Percentiles rank a stretch among this genome's conserved stretches.
phyloP scores from a whole-genome alignment of 2,888 invertebrate species.

The Erebia palarica region DNA sequence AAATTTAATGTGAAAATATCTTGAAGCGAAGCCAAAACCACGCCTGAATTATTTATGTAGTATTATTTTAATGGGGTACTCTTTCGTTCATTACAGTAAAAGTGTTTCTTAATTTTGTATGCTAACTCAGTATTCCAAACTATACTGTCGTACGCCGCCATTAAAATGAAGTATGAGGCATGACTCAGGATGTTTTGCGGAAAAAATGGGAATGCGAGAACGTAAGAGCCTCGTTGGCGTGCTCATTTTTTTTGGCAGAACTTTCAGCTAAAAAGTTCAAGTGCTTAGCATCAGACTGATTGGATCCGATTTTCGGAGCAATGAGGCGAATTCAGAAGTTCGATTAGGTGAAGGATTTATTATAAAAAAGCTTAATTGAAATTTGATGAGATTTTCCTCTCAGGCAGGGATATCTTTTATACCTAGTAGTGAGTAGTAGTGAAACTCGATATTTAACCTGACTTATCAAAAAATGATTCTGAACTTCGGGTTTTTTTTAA shows the following conservation, averaged over 20 bases:
- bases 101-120: conserved; percentile 76
- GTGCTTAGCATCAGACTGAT: conserved; percentile 27
- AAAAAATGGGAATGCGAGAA: conserved; percentile 31
- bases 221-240: conserved; percentile 27
- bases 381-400: conserved; percentile 13
- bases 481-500: not conserved
- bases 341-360: conserved; percentile 25
- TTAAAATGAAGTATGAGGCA: conserved; percentile 45
- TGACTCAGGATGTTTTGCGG: conserved; percentile 41
- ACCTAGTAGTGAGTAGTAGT: not conserved
- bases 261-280: conserved; percentile 23
- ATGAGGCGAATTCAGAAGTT: conserved; percentile 25
- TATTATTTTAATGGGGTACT: conserved; percentile 78
- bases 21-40: conserved; percentile 80
- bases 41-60: conserved; percentile 79
- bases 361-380: conserved; percentile 25
- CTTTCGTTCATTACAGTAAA: conserved; percentile 74
- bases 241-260: conserved; percentile 25
- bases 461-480: conserved; percentile 1
- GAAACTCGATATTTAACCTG: not conserved
- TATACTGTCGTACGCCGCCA: conserved; percentile 52
- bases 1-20: conserved; percentile 81
- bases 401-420: not conserved
- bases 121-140: conserved; percentile 56
- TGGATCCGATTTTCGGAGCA: conserved; percentile 26